Percentiles rank a stretch among this genome's conserved stretches.
Conservation (phyloP, 2,888 invertebrate species). For the Synergus gifuensis region DNA sequence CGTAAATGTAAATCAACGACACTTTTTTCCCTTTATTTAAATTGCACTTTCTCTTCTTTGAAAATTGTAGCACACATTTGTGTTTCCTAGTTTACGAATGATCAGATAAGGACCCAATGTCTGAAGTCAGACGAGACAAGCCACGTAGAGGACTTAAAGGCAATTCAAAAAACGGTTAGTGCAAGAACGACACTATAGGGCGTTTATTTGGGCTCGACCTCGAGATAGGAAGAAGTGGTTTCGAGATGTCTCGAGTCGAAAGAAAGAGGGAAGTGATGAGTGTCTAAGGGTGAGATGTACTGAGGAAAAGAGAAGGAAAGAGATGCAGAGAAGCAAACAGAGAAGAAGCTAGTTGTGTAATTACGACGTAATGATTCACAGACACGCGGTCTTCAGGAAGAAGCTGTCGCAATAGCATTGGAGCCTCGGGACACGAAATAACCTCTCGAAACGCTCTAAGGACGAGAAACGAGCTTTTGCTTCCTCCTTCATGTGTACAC, state of each 20-base stretch:
- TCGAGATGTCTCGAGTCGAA: slow-evolving; percentile 43
- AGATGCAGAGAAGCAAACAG: slow-evolving; percentile 3
- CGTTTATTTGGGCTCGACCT: slow-evolving; percentile 41
- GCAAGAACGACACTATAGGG: slow-evolving; percentile 33
- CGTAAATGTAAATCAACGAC: slow-evolving; percentile 10
- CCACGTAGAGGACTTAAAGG: slow-evolving; percentile 23
- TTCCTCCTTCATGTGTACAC: slow-evolving; percentile 56
- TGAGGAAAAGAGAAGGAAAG: slow-evolving; percentile 41
- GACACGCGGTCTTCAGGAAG: slow-evolving; percentile 48
- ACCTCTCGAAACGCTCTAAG: slow-evolving; percentile 53
- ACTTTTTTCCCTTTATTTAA: slow-evolving; percentile 21
- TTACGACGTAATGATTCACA: slow-evolving; percentile 62
- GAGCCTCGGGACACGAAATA: slow-evolving; percentile 60
- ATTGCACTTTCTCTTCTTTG: slow-evolving; percentile 13
- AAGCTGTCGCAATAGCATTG: slow-evolving; percentile 41
- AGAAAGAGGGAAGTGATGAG: slow-evolving; percentile 25
- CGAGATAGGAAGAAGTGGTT: slow-evolving; percentile 40
- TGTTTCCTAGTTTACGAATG: not conserved
- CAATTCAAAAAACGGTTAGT: slow-evolving; percentile 38
- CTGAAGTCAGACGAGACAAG: slow-evolving; percentile 2
- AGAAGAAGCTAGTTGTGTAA: slow-evolving; percentile 58
- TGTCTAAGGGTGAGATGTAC: slow-evolving; percentile 18
- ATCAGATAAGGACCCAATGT: slow-evolving; percentile 31
- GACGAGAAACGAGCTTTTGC: slow-evolving; percentile 54
- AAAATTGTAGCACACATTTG: not conserved